phyloP scores from a whole-genome alignment of 2,113 vertebrate species.

The Alligator mississippiensis region DNA sequence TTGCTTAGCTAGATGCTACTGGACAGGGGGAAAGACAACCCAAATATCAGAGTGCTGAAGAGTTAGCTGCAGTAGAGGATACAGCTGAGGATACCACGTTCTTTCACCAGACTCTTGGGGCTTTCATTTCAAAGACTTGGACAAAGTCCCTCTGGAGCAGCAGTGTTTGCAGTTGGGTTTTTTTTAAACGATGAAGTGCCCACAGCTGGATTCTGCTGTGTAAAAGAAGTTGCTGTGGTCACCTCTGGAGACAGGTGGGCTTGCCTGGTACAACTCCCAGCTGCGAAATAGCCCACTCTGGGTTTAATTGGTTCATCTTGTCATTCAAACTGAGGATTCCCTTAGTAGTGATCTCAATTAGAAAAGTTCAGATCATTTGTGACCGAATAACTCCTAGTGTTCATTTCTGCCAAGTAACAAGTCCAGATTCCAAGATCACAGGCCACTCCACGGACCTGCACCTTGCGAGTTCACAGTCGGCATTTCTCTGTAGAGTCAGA shows the following conservation, averaged over 20 bases:
- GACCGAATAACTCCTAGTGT: not conserved
- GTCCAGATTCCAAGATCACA: not conserved
- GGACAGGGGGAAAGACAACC: rapidly evolving
- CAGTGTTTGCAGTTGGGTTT: not conserved
- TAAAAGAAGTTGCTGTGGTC: not conserved
- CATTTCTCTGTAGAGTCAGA: not conserved
- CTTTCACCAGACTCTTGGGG: not conserved
- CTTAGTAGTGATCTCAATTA: not conserved
- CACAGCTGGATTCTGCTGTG: not conserved
- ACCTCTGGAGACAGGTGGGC: not conserved
- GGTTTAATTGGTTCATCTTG: not conserved
- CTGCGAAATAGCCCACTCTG: too few species aligned
- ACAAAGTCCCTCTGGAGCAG: not conserved
- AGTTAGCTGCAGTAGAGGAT: not conserved
- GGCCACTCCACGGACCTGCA: not conserved
- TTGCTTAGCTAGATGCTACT: rapidly evolving
- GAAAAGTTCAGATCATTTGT: not conserved
- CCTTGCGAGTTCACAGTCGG: not conserved
- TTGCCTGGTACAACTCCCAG: not conserved
- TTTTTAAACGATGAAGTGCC: not conserved
- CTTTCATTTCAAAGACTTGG: not conserved
- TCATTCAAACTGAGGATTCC: not conserved
- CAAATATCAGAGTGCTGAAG: not conserved
- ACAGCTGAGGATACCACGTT: not conserved
- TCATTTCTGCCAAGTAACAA: not conserved